These are phyloP conservation scores for Threskiornis aethiopicus DNA, from an alignment of 2,797 vertebrate species.

Conservation along the genomic window DNA sequence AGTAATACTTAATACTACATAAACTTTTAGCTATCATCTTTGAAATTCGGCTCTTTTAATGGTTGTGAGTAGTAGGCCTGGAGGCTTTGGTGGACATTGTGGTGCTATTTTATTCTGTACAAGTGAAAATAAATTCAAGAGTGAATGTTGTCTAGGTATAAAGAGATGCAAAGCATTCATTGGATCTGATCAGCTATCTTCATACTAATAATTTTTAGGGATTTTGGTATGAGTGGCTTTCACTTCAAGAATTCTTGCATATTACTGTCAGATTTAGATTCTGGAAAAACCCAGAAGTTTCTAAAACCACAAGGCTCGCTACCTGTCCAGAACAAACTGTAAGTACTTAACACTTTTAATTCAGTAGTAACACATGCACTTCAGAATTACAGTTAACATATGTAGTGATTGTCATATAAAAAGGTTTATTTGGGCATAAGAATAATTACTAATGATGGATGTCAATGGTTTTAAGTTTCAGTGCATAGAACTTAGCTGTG, in stretches of 20 bases:
- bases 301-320: not conserved
- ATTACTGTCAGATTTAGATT: not conserved
- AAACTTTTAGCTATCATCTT: not conserved
- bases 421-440: conserved; percentile 6
- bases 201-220: not conserved
- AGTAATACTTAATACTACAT: not conserved
- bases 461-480: conserved; percentile 24
- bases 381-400: not conserved
- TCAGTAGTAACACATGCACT: not conserved
- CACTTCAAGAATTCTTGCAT: not conserved
- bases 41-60: not conserved
- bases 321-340: not conserved
- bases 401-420: conserved; percentile 7
- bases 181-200: not conserved
- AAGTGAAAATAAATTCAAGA: not conserved
- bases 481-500: not conserved
- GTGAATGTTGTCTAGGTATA: not conserved
- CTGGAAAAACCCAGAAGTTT: not conserved
- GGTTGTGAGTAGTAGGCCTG: not conserved
- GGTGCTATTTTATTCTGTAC: not conserved
- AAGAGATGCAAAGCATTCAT: not conserved
- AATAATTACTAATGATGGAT: conserved; percentile 19
- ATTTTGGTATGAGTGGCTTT: not conserved
- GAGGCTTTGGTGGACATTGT: not conserved
- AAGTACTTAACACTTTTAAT: not conserved